Evolutionary conservation across 2,113 vertebrate genomes (phyloP).

Genomic region (Rhabdomys dilectus): DNA sequence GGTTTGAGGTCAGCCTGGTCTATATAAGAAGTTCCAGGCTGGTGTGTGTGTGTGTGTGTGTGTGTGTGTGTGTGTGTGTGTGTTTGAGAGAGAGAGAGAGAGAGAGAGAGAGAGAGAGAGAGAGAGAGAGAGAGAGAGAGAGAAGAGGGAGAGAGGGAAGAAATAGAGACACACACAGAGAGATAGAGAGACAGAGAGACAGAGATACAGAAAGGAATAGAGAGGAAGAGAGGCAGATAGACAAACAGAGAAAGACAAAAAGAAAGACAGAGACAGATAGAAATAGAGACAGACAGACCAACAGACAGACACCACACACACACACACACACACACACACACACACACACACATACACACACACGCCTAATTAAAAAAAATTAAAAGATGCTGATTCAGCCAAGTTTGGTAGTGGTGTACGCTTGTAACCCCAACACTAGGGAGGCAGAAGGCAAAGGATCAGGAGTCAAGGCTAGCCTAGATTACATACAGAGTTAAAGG

Average conservation of each 20-base stretch:
- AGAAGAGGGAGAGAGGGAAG: no score
- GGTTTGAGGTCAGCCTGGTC: not conserved
- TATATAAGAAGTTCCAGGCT: not conserved
- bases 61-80: no score
- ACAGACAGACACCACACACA: not conserved
- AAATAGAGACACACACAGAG: no score
- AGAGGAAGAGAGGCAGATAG: no score
- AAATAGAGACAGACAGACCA: no score
- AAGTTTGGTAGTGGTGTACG: not conserved
- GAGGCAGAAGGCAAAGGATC: not conserved
- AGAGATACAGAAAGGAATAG: not conserved
- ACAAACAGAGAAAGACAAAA: no score
- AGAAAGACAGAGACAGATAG: no score
- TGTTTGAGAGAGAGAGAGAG: not conserved
- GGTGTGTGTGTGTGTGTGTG: no score
- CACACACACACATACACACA: not conserved
- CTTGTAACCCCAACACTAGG: not conserved
- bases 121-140: no score
- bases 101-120: no score
- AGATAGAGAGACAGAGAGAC: not conserved
- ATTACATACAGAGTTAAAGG: not conserved
- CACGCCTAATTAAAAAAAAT: not conserved
- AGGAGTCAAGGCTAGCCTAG: not conserved
- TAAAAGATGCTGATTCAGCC: not conserved
- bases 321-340: not conserved